These are phyloP conservation scores for Parapsyche elsis DNA, from an alignment of 1,140 invertebrate species.

Conservation along the genomic window DNA sequence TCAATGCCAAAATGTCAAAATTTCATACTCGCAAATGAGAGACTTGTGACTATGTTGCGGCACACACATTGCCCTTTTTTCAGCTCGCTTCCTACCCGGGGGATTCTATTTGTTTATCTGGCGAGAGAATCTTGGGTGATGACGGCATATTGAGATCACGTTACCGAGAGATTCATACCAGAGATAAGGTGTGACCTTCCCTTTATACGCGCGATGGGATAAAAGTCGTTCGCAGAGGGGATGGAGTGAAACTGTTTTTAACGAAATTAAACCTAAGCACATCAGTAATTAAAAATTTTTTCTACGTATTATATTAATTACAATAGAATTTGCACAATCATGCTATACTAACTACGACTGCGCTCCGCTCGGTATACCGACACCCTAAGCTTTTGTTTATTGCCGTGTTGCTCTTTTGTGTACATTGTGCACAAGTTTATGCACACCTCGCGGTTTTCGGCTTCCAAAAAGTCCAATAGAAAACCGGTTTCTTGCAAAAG, in stretches of 20 bases:
- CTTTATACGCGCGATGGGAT: constrained; percentile 35
- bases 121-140: constrained; percentile 50
- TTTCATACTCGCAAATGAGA: background rate
- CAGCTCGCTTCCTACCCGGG: constrained; percentile 62
- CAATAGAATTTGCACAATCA: no score
- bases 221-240: background rate
- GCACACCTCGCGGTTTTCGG: constrained; percentile 50
- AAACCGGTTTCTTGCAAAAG: constrained; percentile 52
- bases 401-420: constrained; percentile 39
- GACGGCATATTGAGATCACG: constrained; percentile 54
- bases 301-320: no score
- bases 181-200: constrained; percentile 56
- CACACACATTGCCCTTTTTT: constrained; percentile 59
- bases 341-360: no score
- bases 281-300: no score
- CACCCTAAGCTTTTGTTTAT: constrained; percentile 21
- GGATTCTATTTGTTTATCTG: constrained; percentile 3
- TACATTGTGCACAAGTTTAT: constrained; percentile 44
- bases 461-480: constrained; percentile 43
- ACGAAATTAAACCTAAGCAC: no score
- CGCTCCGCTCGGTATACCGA: background rate
- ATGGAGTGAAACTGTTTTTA: background rate
- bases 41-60: constrained; percentile 58
- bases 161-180: constrained; percentile 49
- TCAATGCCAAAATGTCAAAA: background rate